Base-by-base conservation (phyloP, 2,888 invertebrate species). In the Pandemis cinnamomeana region DNA sequence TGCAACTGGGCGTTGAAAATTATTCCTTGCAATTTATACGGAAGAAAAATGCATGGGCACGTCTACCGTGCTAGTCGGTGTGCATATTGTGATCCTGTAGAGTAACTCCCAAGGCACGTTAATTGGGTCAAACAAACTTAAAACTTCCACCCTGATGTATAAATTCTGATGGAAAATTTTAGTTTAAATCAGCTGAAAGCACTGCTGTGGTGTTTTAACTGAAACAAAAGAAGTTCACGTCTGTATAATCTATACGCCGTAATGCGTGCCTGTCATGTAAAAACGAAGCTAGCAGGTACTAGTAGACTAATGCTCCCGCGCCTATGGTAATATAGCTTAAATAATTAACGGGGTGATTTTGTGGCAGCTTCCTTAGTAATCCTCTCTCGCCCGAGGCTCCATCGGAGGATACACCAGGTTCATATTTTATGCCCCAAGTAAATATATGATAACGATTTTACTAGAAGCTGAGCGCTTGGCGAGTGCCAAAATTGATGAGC, bases 311-410 rank as follows among this genome's bases (percentile, higher is more conserved):
- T n/a, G 48, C 61, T 27, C 20, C 0, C 20, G 41, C 7, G 53
- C 15, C 53, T 13, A 53, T 44, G 60, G 60, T 67, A 71, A 67
- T 67, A 53, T 67, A 44, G 15, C 61, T 63, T 72, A 62, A 72
- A 72, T 67, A 72, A 53, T 67, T 27, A 72, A 72, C 53, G 44
- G 11, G 61, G 42, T 66, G 71, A 71, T 67, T 60, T 55, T 58
- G 15, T 66, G 61, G 61, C 27, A 51, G 53, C 20, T 58, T 27
- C 46, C 55, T 20, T 48, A 55, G 36, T 67, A 63, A 72, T 67
- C 36, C 58, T 20, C 44, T 44, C 7, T n/a, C 48, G 5, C 44
- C 63, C 20, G 48, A 11, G 41, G 68, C 62, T 64, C 46, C 55
- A 36, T 68, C 67, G 41, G 48, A 15, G 10, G 27, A 62, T 67